Evolutionary conservation across 2,113 vertebrate species (phyloP).

Genomic region (Elaphurus davidianus): DNA sequence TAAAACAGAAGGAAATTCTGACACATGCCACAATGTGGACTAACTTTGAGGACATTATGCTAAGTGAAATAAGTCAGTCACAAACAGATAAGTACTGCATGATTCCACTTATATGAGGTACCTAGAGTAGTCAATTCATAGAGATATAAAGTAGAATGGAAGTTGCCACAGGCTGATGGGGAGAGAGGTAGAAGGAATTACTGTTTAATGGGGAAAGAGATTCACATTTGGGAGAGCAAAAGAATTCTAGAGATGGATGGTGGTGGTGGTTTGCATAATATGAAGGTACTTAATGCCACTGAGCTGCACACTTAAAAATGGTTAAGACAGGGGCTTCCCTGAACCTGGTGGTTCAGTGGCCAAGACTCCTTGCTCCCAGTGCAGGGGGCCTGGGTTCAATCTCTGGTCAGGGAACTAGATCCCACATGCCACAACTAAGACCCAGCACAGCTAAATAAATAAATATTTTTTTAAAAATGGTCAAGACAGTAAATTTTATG

Average conservation of each 20-base stretch:
- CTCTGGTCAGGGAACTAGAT: background rate
- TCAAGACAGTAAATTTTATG: background rate
- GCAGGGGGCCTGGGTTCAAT: background rate
- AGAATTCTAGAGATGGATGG: background rate
- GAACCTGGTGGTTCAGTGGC: background rate
- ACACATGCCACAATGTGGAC: background rate
- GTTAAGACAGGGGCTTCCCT: background rate
- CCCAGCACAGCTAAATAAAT: background rate
- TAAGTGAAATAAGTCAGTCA: background rate
- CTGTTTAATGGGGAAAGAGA: background rate
- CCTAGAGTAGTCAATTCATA: background rate
- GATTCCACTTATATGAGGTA: background rate
- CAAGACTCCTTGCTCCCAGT: background rate
- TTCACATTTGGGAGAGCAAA: background rate
- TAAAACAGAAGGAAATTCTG: background rate
- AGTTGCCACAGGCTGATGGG: background rate
- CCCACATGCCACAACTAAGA: background rate
- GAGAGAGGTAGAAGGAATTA: no score
- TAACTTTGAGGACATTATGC: background rate
- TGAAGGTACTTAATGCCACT: background rate
- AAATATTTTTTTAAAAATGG: background rate
- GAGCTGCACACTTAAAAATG: background rate
- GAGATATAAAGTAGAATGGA: background rate
- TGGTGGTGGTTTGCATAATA: background rate
- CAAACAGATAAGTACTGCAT: background rate